A percentile compares a stretch with the other conserved stretches of the same genome.
phyloP scores from a whole-genome alignment of 2,113 vertebrate species.

The Aphelocoma coerulescens region DNA sequence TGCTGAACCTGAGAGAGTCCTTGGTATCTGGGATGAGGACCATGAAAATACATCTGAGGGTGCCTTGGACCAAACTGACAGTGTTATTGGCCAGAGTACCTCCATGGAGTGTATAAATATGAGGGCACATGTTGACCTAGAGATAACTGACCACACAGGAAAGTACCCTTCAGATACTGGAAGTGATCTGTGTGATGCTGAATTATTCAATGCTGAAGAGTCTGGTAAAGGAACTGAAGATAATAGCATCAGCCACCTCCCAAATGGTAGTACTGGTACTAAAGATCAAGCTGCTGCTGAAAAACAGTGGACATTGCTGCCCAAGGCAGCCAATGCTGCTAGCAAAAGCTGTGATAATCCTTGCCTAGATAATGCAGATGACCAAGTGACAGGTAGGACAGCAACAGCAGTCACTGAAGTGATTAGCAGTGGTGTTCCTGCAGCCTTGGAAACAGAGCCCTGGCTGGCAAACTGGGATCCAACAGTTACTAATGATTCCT shows the following conservation, averaged over 20 bases:
- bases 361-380: slow-evolving; percentile 14
- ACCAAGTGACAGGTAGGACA: slow-evolving; percentile 1
- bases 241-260: not conserved
- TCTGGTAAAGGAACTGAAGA: slow-evolving; percentile 1
- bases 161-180: not conserved
- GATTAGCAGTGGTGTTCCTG: slow-evolving; percentile 9
- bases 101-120: not conserved
- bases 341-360: not conserved
- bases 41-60: not conserved
- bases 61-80: not conserved
- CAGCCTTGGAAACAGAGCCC: slow-evolving; percentile 62
- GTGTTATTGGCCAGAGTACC: not conserved
- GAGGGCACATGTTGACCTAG: not conserved
- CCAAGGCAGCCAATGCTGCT: not conserved
- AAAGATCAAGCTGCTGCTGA: slow-evolving; percentile 25
- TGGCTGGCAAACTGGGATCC: slow-evolving; percentile 71
- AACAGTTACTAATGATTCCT: slow-evolving; percentile 50
- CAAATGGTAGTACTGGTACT: not conserved
- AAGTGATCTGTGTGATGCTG: not conserved
- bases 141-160: slow-evolving; percentile 1
- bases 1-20: not conserved
- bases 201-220: slow-evolving; percentile 22
- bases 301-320: not conserved
- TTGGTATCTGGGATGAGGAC: not conserved
- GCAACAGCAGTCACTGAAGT: not conserved